These are phyloP conservation scores for Pelagia noctiluca DNA, from an alignment of 30 jellyfish, hydroid and myxozoan genomes.

Conservation along the genomic window DNA sequence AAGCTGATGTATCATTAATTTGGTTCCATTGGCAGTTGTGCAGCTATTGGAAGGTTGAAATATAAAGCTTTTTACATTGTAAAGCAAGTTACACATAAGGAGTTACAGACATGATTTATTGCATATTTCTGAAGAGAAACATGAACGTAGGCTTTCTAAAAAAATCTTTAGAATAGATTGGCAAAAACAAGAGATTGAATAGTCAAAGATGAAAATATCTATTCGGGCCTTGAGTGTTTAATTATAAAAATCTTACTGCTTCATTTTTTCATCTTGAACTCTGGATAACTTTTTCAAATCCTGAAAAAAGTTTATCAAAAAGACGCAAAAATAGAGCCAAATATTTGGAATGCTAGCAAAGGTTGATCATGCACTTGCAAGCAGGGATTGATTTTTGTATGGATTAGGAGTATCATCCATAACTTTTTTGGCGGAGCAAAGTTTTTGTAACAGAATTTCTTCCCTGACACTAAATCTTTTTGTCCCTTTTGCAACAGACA, in stretches of 20 bases:
- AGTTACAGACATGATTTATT: background rate
- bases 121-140: background rate
- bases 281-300: slow-evolving; percentile 78
- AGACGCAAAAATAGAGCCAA: background rate
- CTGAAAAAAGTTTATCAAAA: slow-evolving; percentile 27
- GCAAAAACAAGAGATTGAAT: background rate
- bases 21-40: too few species aligned
- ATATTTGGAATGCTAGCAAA: background rate
- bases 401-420: background rate
- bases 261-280: slow-evolving; percentile 93
- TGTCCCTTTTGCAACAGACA: background rate
- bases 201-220: background rate
- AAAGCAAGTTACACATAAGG: background rate
- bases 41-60: too few species aligned
- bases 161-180: background rate
- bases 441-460: background rate
- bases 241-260: slow-evolving; percentile 67
- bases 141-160: background rate
- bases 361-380: background rate
- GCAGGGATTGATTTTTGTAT: background rate
- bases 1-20: too few species aligned
- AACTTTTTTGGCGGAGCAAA: background rate
- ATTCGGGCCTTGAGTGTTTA: background rate
- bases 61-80: too few species aligned
- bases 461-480: background rate